phyloP scores from a whole-genome alignment of 2,888 invertebrate genomes.

The Leucoma salicis region DNA sequence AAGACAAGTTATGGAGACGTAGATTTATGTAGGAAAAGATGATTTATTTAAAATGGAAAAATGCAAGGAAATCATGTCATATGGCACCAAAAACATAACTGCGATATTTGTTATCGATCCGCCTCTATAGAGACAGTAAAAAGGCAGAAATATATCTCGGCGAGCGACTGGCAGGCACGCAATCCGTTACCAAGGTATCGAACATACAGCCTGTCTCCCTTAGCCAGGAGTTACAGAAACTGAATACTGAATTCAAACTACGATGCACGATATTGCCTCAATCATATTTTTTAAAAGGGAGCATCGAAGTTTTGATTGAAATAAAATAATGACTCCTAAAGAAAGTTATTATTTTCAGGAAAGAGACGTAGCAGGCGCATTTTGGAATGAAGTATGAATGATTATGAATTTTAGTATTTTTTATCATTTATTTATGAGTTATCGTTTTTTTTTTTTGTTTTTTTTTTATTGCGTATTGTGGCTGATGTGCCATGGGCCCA shows the following conservation, averaged over 20 bases:
- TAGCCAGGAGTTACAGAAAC: constrained; percentile 17
- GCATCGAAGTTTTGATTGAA: background rate
- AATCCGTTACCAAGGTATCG: constrained; percentile 72
- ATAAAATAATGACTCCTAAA: background rate
- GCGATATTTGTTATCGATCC: constrained; percentile 59
- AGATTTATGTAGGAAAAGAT: constrained; percentile 11
- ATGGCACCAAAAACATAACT: constrained; percentile 70
- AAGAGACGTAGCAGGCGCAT: background rate
- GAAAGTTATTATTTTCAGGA: background rate
- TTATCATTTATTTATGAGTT: no score
- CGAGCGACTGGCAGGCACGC: constrained; percentile 51
- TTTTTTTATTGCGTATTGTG: no score
- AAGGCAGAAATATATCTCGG: constrained; percentile 60
- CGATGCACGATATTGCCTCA: background rate
- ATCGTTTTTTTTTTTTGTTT: no score
- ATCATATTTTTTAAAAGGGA: background rate
- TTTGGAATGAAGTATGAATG: no score
- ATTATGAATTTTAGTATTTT: no score
- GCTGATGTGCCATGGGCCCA: no score
- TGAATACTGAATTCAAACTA: constrained; percentile 1
- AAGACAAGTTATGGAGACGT: no score
- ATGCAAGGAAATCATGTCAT: constrained; percentile 36
- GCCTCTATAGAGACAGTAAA: constrained; percentile 54
- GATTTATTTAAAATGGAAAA: constrained; percentile 26
- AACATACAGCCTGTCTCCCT: constrained; percentile 53